These are phyloP conservation scores for Oscheius sp. DNA, from an alignment of 2,888 invertebrate genomes.

Conservation along the genomic window DNA sequence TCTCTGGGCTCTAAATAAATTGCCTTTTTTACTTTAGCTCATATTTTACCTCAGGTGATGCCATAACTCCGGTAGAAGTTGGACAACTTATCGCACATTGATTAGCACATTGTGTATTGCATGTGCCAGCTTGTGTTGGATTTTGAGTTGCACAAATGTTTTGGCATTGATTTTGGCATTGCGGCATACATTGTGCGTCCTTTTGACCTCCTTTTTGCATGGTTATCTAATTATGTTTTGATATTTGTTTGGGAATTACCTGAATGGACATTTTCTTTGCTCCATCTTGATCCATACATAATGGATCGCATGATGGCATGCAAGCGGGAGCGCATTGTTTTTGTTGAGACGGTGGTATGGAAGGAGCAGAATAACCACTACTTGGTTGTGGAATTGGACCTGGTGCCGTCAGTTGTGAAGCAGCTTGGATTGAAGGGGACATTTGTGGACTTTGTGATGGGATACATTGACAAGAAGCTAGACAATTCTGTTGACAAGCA, in stretches of 20 bases:
- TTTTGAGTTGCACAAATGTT: conserved; percentile 33
- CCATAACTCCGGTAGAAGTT: no score
- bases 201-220: conserved; percentile 10
- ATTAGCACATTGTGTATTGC: conserved; percentile 31
- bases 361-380: not conserved
- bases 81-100: no score
- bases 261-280: conserved; percentile 20
- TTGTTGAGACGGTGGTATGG: no score
- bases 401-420: not conserved
- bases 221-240: conserved; percentile 21
- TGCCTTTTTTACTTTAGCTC: no score
- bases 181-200: conserved; percentile 36
- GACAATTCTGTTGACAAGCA: conserved; percentile 39
- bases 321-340: no score
- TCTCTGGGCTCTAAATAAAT: no score
- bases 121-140: conserved; percentile 34
- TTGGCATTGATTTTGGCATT: conserved; percentile 41
- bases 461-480: conserved; percentile 37
- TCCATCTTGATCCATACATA: conserved; percentile 18
- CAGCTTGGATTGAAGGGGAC: conserved; percentile 13
- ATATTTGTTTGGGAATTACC: no score
- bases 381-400: no score
- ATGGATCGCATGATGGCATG: conserved; percentile 30
- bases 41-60: no score
- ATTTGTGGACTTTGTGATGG: not conserved